Conservation (phyloP, 1,140 invertebrate genomes). For the Conopomorpha cramerella region DNA sequence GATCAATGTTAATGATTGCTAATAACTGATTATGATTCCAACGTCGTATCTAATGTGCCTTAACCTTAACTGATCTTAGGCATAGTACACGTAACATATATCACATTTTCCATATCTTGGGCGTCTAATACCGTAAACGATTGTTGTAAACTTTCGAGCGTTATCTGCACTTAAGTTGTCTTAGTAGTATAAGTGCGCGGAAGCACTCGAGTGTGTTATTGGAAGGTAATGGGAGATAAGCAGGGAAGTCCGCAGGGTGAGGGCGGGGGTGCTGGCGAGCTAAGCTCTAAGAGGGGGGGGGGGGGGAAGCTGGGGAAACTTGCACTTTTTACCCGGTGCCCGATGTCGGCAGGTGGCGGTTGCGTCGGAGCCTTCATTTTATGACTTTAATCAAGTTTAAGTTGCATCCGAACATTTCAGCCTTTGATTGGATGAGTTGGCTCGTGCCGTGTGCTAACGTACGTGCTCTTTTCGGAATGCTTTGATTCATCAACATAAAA, state of each 20-base stretch:
- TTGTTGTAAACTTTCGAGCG: slow-evolving; percentile 4
- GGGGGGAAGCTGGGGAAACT: slow-evolving; percentile 38
- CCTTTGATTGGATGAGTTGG: slow-evolving; percentile 31
- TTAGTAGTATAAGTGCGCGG: slow-evolving; percentile 32
- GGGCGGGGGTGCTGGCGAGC: slow-evolving; percentile 13
- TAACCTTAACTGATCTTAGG: no score
- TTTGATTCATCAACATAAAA: no score
- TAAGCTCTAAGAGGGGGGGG: no score
- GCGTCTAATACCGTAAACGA: no score
- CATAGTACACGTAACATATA: no score
- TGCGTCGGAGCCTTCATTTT: slow-evolving; percentile 34
- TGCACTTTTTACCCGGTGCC: slow-evolving; percentile 24
- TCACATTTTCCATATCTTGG: no score
- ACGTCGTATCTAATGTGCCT: no score
- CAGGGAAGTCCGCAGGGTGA: neutral
- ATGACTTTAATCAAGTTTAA: slow-evolving; percentile 49
- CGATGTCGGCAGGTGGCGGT: slow-evolving; percentile 12
- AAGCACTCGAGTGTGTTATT: slow-evolving; percentile 56
- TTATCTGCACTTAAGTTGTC: slow-evolving; percentile 38
- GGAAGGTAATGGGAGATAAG: slow-evolving; percentile 35
- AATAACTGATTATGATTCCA: no score
- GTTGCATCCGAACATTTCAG: slow-evolving; percentile 29
- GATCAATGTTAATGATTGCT: no score
- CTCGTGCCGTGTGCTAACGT: slow-evolving; percentile 32
- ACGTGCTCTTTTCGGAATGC: no score